Percentiles rank a stretch among this genome's conserved stretches.
phyloP scores from a whole-genome alignment of 2,797 vertebrate species.

The Numenius phaeopus region DNA sequence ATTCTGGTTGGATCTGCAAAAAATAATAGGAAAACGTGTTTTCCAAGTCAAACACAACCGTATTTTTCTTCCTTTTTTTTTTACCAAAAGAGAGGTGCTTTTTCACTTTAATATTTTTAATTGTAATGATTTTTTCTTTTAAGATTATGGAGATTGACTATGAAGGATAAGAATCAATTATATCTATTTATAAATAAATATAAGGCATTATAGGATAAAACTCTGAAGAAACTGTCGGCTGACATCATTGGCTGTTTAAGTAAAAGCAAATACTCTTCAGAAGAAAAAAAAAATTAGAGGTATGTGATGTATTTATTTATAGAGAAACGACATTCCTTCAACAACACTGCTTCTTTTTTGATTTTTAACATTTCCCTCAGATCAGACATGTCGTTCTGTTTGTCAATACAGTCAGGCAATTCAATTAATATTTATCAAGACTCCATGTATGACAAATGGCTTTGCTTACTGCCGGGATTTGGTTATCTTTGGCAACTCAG shows the following conservation, averaged over 20 bases:
- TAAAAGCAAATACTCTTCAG: neutral
- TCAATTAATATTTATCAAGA: constrained; percentile 17
- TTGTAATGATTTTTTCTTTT: neutral
- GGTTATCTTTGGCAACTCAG: constrained; percentile 18
- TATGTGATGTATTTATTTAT: neutral
- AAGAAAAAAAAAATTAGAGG: neutral
- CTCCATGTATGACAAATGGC: constrained; percentile 13
- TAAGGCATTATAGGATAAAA: neutral
- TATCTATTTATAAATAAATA: neutral
- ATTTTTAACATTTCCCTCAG: neutral
- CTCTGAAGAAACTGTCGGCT: neutral
- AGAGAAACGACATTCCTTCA: neutral
- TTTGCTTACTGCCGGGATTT: neutral
- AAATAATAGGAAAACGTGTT: accelerated
- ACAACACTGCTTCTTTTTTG: neutral
- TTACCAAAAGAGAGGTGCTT: neutral
- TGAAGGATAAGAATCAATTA: neutral
- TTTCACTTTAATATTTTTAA: neutral
- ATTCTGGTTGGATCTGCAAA: neutral
- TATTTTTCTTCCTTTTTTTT: accelerated
- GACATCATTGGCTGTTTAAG: neutral
- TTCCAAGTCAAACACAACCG: neutral
- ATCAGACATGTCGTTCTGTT: neutral
- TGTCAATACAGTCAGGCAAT: constrained; percentile 18
- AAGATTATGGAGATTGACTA: neutral